A percentile compares a stretch with the other conserved stretches of the same genome.
Evolutionary conservation across 2,888 invertebrate genomes (phyloP).

Genomic region (Hetaerina titia): DNA sequence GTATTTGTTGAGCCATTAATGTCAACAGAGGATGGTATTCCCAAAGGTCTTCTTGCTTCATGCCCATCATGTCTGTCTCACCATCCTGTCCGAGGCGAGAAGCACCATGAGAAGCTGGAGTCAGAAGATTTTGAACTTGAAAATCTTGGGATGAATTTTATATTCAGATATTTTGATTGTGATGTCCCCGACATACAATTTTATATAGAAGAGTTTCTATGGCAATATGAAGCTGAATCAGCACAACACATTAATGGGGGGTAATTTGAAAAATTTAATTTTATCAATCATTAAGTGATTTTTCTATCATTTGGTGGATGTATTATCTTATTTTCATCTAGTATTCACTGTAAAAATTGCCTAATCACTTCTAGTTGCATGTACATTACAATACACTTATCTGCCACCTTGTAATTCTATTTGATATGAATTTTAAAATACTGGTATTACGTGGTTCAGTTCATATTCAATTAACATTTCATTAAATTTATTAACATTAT

Average conservation of each 20-base stretch:
- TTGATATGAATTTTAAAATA: not conserved
- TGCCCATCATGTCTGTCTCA: not conserved
- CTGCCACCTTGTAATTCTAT: not conserved
- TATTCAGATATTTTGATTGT: constrained; percentile 61
- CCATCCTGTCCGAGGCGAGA: not conserved
- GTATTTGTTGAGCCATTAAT: constrained; percentile 23
- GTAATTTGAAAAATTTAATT: not conserved
- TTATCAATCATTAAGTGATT: not conserved
- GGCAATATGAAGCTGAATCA: not conserved
- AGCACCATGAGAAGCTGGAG: constrained; percentile 3
- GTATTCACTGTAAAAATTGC: no score
- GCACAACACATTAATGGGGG: not conserved
- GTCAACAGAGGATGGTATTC: not conserved
- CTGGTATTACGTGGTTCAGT: no score
- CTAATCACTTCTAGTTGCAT: no score
- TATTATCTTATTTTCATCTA: not conserved
- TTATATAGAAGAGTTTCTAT: not conserved
- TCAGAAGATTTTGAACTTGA: constrained; percentile 30
- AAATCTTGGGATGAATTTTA: constrained; percentile 15
- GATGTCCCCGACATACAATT: constrained; percentile 46
- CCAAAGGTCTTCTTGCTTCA: constrained; percentile 29
- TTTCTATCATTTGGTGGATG: not conserved
- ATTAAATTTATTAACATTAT: no score
- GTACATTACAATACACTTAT: no score
- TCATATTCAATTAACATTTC: no score